phyloP scores from a whole-genome alignment of 2,888 invertebrate species.

The Callimorpha dominula region DNA sequence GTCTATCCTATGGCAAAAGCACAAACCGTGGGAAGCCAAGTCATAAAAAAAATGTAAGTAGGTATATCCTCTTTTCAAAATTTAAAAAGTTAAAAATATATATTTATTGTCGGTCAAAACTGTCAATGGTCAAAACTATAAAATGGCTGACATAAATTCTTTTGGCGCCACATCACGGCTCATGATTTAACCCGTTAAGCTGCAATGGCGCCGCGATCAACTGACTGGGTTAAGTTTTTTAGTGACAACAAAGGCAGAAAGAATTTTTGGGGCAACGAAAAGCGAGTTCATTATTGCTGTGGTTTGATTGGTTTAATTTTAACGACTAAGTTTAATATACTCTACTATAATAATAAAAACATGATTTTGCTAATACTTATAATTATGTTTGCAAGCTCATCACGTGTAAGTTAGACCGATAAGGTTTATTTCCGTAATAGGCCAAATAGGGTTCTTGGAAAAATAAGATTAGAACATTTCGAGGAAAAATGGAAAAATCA shows the following conservation, averaged over 20 bases:
- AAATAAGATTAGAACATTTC: not conserved
- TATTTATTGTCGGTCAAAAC: conserved; percentile 32
- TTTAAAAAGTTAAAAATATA: conserved; percentile 8
- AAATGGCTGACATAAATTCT: conserved; percentile 35
- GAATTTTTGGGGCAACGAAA: conserved; percentile 32
- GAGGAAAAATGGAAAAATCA: too few relatives aligned
- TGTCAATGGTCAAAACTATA: conserved; percentile 12
- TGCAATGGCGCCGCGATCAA: conserved; percentile 32
- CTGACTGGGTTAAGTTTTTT: conserved; percentile 28
- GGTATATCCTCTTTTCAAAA: not conserved
- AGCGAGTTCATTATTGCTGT: conserved; percentile 16
- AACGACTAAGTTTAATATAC: not conserved
- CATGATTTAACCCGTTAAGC: conserved; percentile 39
- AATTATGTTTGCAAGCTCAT: not conserved
- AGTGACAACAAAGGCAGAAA: conserved; percentile 24
- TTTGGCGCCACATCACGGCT: conserved; percentile 39
- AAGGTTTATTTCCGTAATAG: not conserved
- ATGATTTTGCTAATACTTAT: not conserved
- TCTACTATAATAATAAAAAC: not conserved
- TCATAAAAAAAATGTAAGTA: too few relatives aligned
- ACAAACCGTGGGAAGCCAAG: not conserved
- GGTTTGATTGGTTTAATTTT: not conserved
- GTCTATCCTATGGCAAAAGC: not conserved
- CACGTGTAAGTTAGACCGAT: not conserved
- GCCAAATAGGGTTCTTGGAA: not conserved